Conservation (phyloP, 2,113 vertebrate genomes). For the Lepidothrix coronata region DNA sequence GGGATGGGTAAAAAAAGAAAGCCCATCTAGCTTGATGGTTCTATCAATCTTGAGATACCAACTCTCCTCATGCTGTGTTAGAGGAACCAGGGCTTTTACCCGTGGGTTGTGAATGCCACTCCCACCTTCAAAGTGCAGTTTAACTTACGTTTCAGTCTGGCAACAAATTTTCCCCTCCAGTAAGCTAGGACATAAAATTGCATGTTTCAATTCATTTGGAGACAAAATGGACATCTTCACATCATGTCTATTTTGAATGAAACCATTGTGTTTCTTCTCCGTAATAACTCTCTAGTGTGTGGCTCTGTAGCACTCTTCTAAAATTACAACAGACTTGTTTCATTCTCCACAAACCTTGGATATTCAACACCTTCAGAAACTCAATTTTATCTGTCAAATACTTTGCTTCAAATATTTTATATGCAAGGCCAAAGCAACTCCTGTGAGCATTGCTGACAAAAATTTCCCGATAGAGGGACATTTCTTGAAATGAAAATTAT, state of each 20-base stretch:
- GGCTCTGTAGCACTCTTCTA: background rate
- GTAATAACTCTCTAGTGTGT: background rate
- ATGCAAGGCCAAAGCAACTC: background rate
- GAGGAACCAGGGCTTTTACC: background rate
- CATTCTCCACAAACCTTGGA: background rate
- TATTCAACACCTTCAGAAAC: background rate
- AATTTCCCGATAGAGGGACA: background rate
- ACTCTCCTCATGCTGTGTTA: rapidly evolving
- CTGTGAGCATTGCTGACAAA: background rate
- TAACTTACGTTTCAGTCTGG: background rate
- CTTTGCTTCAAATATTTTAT: background rate
- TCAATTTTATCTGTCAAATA: background rate
- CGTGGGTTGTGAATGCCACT: background rate
- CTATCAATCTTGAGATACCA: background rate
- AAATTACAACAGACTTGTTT: background rate
- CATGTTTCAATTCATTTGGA: background rate
- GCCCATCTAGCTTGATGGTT: background rate
- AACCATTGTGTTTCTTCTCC: background rate
- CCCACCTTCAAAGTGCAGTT: background rate
- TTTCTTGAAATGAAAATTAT: background rate
- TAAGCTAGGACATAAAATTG: background rate
- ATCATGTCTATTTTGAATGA: rapidly evolving
- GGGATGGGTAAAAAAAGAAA: background rate
- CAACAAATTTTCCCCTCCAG: background rate
- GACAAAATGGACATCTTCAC: background rate